Base-by-base conservation (phyloP, 2,797 vertebrate genomes). In the Sternarchorhynchus goeldii region DNA sequence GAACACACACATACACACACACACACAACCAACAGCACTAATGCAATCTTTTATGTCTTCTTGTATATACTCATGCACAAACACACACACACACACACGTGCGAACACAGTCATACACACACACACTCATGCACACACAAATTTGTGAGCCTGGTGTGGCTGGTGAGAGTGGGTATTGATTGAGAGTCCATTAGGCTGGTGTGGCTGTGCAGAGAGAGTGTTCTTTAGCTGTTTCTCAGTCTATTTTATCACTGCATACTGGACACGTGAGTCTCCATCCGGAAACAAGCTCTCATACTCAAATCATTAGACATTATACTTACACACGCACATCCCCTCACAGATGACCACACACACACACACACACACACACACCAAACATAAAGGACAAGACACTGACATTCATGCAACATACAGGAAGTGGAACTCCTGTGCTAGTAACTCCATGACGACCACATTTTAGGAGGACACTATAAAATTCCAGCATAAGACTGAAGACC, bases 91-190 rank as follows among this genome's bases (percentile, higher is more conserved):
- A 25, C 25, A 14, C 66, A 68, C 50, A 16, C 31, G 7, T 34
- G 59, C 32, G 17, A 6, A 18, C 18, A 63, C n/a, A 8, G 14
- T 25, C 25, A 6, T 41, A 10, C 45, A 50, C 45, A 50, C 45
- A 68, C 50, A n/a, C 31, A 14, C 45, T 59, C 32, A 20, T 6
- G 14, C 18, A 63, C n/a, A 8, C n/a, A 4, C 14, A 70, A 60
- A 5, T 32, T 41, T 59, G 58, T 10, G 62, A 32, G 60, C 59
- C 50, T 59, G 53, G 41, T 17, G 36, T 59, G 25, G 32, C 2
- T 55, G 45, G 58, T 32, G 65, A 34, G 76, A 73, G 58, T 16
- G 41, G 25, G 41, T 83, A 85, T 83, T 41, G 83, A 85, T 85
- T 74, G 25, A 73, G 20, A 17, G 16, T 50, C 66, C 76, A 77